Evolutionary conservation across 2,888 invertebrate species (phyloP).

Genomic region (Melanotus villosus): DNA sequence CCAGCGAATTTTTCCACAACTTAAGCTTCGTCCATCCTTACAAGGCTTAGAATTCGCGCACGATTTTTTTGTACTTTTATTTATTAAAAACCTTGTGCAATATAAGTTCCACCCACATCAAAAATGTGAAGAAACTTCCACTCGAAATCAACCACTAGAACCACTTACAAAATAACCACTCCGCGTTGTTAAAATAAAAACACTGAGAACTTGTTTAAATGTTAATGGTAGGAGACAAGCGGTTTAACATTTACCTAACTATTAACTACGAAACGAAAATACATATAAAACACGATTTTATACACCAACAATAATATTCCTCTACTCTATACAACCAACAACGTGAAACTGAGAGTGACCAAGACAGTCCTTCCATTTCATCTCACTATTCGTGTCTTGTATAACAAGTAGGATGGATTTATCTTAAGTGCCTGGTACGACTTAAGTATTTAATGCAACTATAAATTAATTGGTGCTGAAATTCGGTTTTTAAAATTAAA

Average conservation of each 20-base stretch:
- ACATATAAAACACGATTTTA: background rate
- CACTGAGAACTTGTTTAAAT: background rate
- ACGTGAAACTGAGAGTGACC: constrained; percentile 46
- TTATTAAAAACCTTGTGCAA: no score
- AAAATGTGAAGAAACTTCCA: background rate
- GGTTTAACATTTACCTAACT: background rate
- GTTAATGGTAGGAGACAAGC: background rate
- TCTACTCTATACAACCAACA: constrained; percentile 23
- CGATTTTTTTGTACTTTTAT: no score
- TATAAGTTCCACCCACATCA: background rate
- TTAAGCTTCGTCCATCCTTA: no score
- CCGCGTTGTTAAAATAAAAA: no score
- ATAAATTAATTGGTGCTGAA: background rate
- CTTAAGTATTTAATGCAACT: background rate
- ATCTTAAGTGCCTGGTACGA: constrained; percentile 21
- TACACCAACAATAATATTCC: background rate
- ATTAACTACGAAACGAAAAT: background rate
- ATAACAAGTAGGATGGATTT: constrained; percentile 41
- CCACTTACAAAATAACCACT: background rate
- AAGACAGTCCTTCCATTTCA: constrained; percentile 39
- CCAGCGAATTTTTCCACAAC: no score
- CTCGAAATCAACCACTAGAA: background rate
- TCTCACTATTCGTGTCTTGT: constrained; percentile 40
- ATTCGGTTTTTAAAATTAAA: no score
- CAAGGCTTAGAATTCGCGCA: no score